Conservation (phyloP, 92 coral and sea anemone genomes). For the Pocillopora grandis region DNA sequence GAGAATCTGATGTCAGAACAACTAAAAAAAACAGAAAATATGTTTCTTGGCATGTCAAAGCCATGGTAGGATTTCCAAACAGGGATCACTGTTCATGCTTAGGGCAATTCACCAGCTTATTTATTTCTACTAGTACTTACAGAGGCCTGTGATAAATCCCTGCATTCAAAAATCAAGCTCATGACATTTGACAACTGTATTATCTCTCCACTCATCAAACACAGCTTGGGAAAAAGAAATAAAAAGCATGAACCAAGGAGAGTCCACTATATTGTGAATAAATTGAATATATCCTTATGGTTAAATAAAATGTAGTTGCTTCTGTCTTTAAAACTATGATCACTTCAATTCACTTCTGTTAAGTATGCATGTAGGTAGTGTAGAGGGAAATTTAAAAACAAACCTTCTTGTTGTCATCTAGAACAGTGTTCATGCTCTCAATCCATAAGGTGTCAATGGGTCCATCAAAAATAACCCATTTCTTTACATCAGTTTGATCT, state of each 20-base stretch:
- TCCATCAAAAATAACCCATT: constrained; percentile 99
- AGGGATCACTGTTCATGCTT: not conserved
- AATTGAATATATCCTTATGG: too few species aligned
- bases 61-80: too few species aligned
- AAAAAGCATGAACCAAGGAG: not conserved
- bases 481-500: constrained; percentile 93
- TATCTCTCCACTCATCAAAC: constrained; percentile 99
- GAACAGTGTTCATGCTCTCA: constrained; percentile 99
- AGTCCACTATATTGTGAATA: not conserved
- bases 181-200: constrained; percentile 96
- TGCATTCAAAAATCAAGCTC: constrained; percentile 99
- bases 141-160: constrained; percentile 97
- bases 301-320: too few species aligned
- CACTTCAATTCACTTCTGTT: too few species aligned
- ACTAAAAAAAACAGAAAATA: too few species aligned
- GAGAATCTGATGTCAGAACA: too few species aligned
- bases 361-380: not conserved
- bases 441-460: constrained; percentile 99
- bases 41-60: too few species aligned
- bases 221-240: constrained; percentile 58
- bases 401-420: constrained; percentile 99
- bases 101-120: not conserved
- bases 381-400: not conserved
- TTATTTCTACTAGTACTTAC: constrained; percentile 55
- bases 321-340: too few species aligned